These are phyloP conservation scores for Odontomachus brunneus DNA, from an alignment of 1,140 invertebrate genomes.

Conservation along the genomic window DNA sequence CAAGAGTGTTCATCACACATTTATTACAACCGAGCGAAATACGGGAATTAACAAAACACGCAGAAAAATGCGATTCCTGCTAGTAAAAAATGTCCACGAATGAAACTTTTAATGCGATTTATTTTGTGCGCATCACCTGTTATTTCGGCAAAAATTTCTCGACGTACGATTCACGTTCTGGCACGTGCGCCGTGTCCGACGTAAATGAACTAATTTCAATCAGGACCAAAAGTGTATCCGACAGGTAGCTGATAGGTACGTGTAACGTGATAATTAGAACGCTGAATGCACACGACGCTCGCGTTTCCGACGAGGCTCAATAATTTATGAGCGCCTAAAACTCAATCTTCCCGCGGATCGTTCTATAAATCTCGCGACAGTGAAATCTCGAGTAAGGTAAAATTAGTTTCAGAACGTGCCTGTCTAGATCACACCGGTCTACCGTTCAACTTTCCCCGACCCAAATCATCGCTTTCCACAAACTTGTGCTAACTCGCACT, in stretches of 20 bases:
- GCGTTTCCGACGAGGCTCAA: slow-evolving; percentile 46
- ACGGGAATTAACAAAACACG: too few species aligned
- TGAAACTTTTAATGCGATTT: not conserved
- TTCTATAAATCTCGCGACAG: slow-evolving; percentile 59
- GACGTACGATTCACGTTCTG: not conserved
- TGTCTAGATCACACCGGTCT: slow-evolving; percentile 48
- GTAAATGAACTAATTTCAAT: slow-evolving; percentile 51
- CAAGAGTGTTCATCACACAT: not conserved
- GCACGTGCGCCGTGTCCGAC: not conserved
- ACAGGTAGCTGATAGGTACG: slow-evolving; percentile 53
- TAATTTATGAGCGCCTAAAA: slow-evolving; percentile 59
- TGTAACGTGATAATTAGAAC: slow-evolving; percentile 61
- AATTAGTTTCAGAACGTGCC: slow-evolving; percentile 56
- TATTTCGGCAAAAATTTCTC: slow-evolving; percentile 9
- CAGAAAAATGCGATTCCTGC: not conserved
- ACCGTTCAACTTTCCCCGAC: slow-evolving; percentile 22
- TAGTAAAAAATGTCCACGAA: not conserved
- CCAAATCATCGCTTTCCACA: slow-evolving; percentile 47
- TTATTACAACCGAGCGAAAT: not conserved
- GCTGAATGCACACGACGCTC: slow-evolving; percentile 53
- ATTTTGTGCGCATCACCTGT: not conserved
- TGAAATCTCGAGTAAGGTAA: slow-evolving; percentile 56
- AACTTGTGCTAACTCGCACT: slow-evolving; percentile 25
- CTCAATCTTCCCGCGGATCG: slow-evolving; percentile 53
- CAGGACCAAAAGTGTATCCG: slow-evolving; percentile 47